Evolutionary conservation across 2,797 vertebrate genomes (phyloP).

Genomic region (Pseudocheirus occidentalis): DNA sequence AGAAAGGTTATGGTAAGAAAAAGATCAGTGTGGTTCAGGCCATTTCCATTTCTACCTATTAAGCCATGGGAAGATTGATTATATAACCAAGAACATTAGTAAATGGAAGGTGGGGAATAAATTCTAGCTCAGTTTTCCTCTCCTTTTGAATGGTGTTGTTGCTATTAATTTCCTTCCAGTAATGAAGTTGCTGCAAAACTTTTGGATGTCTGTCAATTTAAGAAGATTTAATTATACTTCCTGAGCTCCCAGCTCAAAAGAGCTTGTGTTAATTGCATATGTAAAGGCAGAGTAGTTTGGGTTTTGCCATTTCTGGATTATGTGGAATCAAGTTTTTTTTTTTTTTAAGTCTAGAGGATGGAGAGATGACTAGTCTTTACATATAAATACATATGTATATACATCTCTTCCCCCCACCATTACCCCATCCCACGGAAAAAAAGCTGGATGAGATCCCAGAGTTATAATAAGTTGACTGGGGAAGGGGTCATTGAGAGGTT

Average conservation of each 20-base stretch:
- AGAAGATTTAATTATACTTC: conserved; percentile 4
- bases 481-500: fast-evolving
- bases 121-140: background rate
- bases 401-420: background rate
- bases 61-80: background rate
- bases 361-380: background rate
- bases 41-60: background rate
- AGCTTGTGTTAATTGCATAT: background rate
- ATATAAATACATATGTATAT: too few relatives aligned
- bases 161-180: conserved; percentile 7
- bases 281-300: background rate
- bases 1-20: background rate
- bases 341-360: background rate
- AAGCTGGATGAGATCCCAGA: background rate
- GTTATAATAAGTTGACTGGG: background rate
- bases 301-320: background rate
- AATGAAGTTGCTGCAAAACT: background rate
- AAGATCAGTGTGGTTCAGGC: background rate
- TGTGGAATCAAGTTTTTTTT: background rate
- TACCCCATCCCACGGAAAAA: background rate
- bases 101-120: background rate
- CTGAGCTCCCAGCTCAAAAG: background rate
- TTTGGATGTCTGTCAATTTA: background rate
- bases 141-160: background rate
- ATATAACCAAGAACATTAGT: background rate